These are phyloP conservation scores for Bactericera cockerelli DNA, from an alignment of 1,140 invertebrate genomes.

Conservation along the genomic window DNA sequence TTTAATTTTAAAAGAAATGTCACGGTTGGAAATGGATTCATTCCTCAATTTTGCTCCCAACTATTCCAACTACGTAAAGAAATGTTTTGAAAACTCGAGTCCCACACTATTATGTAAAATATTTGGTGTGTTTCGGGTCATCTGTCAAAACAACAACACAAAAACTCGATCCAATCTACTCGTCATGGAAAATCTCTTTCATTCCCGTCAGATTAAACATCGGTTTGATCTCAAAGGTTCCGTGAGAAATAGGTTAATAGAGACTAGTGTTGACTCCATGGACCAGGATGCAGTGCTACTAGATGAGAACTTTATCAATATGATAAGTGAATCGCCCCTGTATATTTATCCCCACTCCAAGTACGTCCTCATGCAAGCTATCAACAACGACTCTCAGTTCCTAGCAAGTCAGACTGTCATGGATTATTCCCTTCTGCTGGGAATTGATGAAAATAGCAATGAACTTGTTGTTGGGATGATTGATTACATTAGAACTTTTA, in stretches of 20 bases:
- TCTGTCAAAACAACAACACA: constrained; percentile 50
- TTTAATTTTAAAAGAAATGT: constrained; percentile 96
- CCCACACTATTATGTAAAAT: constrained; percentile 83
- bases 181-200: constrained; percentile 97
- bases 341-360: constrained; percentile 86
- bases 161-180: constrained; percentile 56
- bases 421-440: constrained; percentile 96
- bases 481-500: constrained; percentile 97
- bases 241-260: constrained; percentile 72
- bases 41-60: constrained; percentile 90
- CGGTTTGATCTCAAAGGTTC: constrained; percentile 97
- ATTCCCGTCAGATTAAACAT: constrained; percentile 48
- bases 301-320: constrained; percentile 90
- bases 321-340: constrained; percentile 79
- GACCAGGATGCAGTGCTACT: constrained; percentile 72
- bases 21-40: constrained; percentile 72
- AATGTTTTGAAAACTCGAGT: constrained; percentile 48
- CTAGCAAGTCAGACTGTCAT: constrained; percentile 77
- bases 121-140: constrained; percentile 74
- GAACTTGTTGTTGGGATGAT: constrained; percentile 91
- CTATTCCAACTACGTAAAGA: constrained; percentile 83
- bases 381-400: constrained; percentile 77
- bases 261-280: constrained; percentile 41
- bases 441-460: constrained; percentile 62
- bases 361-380: constrained; percentile 75